A percentile compares a stretch with the other conserved stretches of the same genome.
Evolutionary conservation across 2,113 vertebrate species (phyloP).

Genomic region (Excalfactoria chinensis): DNA sequence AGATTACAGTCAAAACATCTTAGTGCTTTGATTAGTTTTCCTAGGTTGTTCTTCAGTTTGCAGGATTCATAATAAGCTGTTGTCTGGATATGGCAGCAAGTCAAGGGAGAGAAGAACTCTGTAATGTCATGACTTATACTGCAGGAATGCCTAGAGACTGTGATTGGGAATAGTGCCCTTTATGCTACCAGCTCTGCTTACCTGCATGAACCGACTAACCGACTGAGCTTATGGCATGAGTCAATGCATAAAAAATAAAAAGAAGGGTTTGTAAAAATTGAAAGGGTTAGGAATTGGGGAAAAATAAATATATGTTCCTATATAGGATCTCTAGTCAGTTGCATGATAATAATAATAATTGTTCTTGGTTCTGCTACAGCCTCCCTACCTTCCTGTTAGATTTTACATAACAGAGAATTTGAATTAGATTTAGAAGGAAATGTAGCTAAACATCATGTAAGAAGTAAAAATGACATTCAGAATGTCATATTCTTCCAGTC

Average conservation of each 20-base stretch:
- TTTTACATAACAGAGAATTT: not conserved
- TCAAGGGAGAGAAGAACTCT: slow-evolving; percentile 6
- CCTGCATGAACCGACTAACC: not conserved
- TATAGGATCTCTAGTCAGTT: not conserved
- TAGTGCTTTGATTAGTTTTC: not conserved
- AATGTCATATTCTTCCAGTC: not conserved
- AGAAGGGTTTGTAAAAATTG: not conserved
- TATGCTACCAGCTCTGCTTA: not conserved
- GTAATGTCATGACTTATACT: not conserved
- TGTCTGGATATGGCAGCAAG: not conserved
- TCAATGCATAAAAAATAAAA: not conserved
- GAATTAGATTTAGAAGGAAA: not conserved
- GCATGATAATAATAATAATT: fast-evolving
- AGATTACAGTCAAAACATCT: not conserved
- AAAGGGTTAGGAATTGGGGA: not conserved
- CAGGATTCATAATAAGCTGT: fast-evolving
- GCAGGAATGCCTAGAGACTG: not conserved
- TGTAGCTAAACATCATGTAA: not conserved
- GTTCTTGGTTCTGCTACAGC: not conserved
- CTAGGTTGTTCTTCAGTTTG: not conserved
- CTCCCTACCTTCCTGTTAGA: fast-evolving
- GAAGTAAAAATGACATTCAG: not conserved
- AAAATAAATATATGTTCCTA: not conserved
- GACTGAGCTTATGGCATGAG: not conserved
- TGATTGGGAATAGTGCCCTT: not conserved